These are phyloP conservation scores for Thyatira batis DNA, from an alignment of 2,888 invertebrate species.

Conservation along the genomic window DNA sequence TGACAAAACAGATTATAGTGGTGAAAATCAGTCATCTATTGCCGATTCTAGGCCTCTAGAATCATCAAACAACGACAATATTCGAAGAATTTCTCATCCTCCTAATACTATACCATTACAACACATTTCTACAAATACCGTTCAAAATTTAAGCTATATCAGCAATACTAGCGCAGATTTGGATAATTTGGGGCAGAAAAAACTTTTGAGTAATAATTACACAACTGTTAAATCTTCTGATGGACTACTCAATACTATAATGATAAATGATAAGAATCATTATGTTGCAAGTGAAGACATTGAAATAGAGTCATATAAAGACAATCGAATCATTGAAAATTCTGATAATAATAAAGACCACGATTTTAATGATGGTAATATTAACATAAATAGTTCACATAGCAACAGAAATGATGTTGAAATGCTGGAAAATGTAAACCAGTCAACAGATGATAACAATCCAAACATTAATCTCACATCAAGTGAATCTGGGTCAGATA, in stretches of 20 bases:
- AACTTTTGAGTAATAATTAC: conserved; percentile 15
- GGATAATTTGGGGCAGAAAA: background rate
- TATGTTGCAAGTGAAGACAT: background rate
- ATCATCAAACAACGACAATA: conserved; percentile 9
- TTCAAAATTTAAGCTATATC: background rate
- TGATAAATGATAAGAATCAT: conserved; percentile 21
- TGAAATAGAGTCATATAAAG: background rate
- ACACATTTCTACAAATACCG: background rate
- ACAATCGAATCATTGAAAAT: background rate
- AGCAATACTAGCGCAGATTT: background rate
- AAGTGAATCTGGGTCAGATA: conserved; percentile 38
- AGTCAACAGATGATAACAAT: conserved; percentile 8
- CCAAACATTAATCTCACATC: conserved; percentile 19
- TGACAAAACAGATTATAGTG: conserved; percentile 31
- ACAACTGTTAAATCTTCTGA: conserved; percentile 43
- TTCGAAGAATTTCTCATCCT: background rate
- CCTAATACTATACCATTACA: background rate
- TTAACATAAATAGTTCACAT: background rate
- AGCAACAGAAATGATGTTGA: conserved; percentile 4
- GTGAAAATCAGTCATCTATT: conserved; percentile 26
- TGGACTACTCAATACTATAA: conserved; percentile 48
- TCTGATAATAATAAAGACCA: background rate
- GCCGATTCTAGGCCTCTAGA: conserved; percentile 11
- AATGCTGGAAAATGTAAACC: conserved; percentile 3
- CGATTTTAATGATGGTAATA: background rate